Evolutionary conservation across 2,113 vertebrate species (phyloP).

Genomic region (Spilogale gracilis): DNA sequence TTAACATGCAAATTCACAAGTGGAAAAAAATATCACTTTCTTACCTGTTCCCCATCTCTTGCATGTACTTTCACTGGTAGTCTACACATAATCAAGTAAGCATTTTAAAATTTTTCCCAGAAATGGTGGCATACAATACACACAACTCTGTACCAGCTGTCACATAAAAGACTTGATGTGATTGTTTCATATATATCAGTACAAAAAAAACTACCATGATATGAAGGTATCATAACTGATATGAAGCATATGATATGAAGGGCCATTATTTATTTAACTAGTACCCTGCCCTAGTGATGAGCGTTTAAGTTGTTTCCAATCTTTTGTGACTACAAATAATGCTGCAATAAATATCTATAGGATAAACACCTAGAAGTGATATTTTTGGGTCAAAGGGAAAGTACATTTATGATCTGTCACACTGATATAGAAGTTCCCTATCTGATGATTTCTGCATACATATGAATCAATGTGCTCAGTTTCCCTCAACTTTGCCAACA

Average conservation of each 20-base stretch:
- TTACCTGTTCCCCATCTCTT: not conserved
- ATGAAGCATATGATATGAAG: not conserved
- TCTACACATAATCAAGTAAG: not conserved
- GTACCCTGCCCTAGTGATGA: not conserved
- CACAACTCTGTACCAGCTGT: not conserved
- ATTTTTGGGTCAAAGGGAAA: not conserved
- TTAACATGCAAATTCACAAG: not conserved
- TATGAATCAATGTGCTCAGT: not conserved
- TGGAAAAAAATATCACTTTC: not conserved
- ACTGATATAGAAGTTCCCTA: not conserved
- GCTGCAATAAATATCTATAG: not conserved
- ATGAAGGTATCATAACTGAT: not conserved
- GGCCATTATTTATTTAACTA: not conserved
- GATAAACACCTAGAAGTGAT: not conserved
- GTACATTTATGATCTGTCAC: not conserved
- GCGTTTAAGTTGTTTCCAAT: not conserved
- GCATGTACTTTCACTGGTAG: not conserved
- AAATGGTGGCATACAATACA: not conserved
- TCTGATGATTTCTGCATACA: not conserved
- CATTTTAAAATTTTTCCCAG: slow-evolving; percentile 17
- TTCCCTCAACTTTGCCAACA: not conserved
- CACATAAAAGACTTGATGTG: not conserved
- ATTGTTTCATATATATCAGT: not conserved
- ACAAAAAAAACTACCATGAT: not conserved
- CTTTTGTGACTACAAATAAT: not conserved